Evolutionary conservation across 2,888 invertebrate species (phyloP).

Genomic region (Cantharis nigra): DNA sequence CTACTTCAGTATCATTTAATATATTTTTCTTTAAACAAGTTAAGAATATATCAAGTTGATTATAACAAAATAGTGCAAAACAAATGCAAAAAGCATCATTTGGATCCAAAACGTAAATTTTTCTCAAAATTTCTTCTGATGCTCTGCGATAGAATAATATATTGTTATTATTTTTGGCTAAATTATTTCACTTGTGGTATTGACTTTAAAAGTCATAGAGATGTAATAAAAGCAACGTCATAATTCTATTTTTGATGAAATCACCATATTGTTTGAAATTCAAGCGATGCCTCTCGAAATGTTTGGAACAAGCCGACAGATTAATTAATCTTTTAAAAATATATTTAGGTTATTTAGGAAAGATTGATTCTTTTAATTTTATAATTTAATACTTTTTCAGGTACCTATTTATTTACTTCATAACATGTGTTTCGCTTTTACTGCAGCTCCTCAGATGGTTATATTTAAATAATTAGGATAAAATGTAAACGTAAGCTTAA

Average conservation of each 20-base stretch:
- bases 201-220: neutral
- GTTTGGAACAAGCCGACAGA: neutral
- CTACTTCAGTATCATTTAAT: constrained; percentile 36
- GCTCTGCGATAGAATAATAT: neutral
- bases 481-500: too few relatives aligned
- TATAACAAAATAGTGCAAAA: neutral
- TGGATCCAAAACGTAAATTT: neutral
- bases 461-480: too few relatives aligned
- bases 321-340: neutral
- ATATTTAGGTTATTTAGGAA: neutral
- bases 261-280: neutral
- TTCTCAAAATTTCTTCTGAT: neutral
- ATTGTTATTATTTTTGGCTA: neutral
- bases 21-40: constrained; percentile 6
- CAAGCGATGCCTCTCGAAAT: neutral
- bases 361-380: neutral
- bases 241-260: neutral
- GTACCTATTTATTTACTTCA: too few relatives aligned
- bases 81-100: neutral
- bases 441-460: too few relatives aligned
- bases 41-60: neutral
- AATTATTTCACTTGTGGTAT: neutral
- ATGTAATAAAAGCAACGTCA: neutral
- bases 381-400: too few relatives aligned
- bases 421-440: too few relatives aligned